Conservation (phyloP, 2,888 invertebrate genomes). For the Tigriopus californicus region DNA sequence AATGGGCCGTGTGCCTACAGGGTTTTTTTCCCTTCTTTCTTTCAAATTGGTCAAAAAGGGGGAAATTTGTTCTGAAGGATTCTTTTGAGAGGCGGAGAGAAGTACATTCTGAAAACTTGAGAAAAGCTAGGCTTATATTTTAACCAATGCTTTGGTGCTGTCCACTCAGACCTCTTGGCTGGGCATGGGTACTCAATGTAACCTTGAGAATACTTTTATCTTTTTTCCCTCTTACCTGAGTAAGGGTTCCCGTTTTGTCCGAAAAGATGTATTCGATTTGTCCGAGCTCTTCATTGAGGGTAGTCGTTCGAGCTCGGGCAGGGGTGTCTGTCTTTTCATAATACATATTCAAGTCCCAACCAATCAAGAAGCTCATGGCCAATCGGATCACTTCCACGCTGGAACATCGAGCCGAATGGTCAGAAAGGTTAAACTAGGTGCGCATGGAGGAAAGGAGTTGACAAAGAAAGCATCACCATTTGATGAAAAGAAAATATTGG, state of each 20-base stretch:
- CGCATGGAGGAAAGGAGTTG: too few species aligned
- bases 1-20: too few species aligned
- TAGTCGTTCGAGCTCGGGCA: conserved; percentile 90
- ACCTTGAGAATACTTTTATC: conserved; percentile 7
- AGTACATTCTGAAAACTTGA: too few species aligned
- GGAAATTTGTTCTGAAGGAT: too few species aligned
- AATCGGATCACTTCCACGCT: conserved; percentile 80
- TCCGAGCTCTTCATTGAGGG: conserved; percentile 92
- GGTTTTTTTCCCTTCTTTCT: too few species aligned
- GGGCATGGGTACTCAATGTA: conserved; percentile 2
- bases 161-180: too few species aligned
- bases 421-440: too few species aligned
- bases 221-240: conserved; percentile 37
- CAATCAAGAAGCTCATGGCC: conserved; percentile 92
- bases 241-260: conserved; percentile 96
- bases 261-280: conserved; percentile 99
- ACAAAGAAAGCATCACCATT: not conserved
- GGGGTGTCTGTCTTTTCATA: conserved; percentile 46
- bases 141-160: too few species aligned
- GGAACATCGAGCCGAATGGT: conserved; percentile 19
- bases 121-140: too few species aligned
- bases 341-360: conserved; percentile 98
- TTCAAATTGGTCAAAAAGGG: too few species aligned
- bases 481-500: too few species aligned
- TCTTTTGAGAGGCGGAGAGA: too few species aligned